Evolutionary conservation across 2,888 invertebrate species (phyloP), one percentile per base, ranked within the genome.

Genomic region (Diplazon laetatorius): DNA sequence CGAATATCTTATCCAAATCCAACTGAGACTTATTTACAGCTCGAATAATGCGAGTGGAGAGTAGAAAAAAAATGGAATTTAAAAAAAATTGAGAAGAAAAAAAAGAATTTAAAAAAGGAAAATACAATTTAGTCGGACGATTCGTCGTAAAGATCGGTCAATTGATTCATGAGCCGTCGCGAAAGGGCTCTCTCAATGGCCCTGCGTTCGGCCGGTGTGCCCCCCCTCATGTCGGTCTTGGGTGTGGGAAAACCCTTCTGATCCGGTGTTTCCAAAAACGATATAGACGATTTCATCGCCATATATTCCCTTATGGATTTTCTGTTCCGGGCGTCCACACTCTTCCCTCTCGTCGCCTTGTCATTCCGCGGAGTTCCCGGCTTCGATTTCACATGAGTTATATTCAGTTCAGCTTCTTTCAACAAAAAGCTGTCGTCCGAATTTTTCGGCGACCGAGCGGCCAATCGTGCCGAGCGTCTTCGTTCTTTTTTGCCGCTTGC

Each of bases 281-380:
- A 66, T 2, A 39, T 22, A 0, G 55, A 25, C 12, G 75, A 75
- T 37, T 78, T 78, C 0, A 78, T 16, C 0, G 75, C 66, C 78
- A 78, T 78, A 14, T 77, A 80, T 20, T 74, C 72, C 20, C 80
- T 60, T 35, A 81, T 52, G n/a, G 80, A 81, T 42, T 50, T 50
- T 50, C 77, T 62, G 35, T 37, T 60, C n/a, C 75, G 70, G 0
- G 75, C 48, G 44, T 71, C 75, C 1, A 52, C 12, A 3, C n/a
- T 6, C 1, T 25, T 66, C 1, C 52, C 16, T 12, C 42, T 50
- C 14, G 16, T 16, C 9, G 66, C 22, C 1, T 39, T 62, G 0
- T 1, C 16, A 1, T 16, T 35, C 1, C n/a, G 30, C 3, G 75
- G 71, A 6, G 59, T 44, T 0, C 1, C 2, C 0, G 42, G n/a